These are phyloP conservation scores for Nemotelus nigrinus DNA, from an alignment of 2,888 invertebrate genomes.

Conservation along the genomic window DNA sequence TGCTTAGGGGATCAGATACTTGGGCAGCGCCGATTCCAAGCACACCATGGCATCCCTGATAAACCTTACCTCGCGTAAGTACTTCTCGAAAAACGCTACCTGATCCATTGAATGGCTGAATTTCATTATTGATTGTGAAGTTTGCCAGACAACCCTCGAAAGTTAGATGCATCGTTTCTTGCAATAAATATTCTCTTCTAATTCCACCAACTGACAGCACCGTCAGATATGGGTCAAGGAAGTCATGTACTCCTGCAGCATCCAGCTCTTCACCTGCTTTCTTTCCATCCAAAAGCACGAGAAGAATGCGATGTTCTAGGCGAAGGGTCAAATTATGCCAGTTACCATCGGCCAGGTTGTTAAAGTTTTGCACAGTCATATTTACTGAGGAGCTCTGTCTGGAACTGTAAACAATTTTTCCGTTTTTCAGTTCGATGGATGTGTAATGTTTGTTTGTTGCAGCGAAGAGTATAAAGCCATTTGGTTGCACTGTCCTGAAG, in stretches of 20 bases:
- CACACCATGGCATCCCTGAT: constrained; percentile 78
- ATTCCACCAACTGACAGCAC: constrained; percentile 83
- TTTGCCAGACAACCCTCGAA: constrained; percentile 92
- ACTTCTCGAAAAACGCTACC: constrained; percentile 83
- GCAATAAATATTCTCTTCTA: constrained; percentile 69
- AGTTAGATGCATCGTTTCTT: constrained; percentile 68
- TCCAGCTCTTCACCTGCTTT: constrained; percentile 87
- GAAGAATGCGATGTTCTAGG: constrained; percentile 76
- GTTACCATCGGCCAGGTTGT: constrained; percentile 78
- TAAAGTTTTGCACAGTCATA: constrained; percentile 77
- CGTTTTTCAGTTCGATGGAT: constrained; percentile 79
- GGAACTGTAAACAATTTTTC: constrained; percentile 82
- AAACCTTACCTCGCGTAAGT: constrained; percentile 76
- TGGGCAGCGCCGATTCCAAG: constrained; percentile 80
- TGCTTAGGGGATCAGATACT: constrained; percentile 86
- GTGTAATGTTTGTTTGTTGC: constrained; percentile 90
- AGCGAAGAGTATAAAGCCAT: constrained; percentile 86
- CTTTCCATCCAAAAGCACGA: constrained; percentile 75
- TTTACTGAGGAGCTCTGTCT: constrained; percentile 81
- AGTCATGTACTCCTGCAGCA: constrained; percentile 87
- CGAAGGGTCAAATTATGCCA: constrained; percentile 90
- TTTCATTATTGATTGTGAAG: constrained; percentile 87
- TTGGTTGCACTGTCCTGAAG: constrained; percentile 80
- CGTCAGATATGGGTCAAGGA: constrained; percentile 89
- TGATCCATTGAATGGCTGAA: constrained; percentile 89